Percentiles rank a stretch among this genome's conserved stretches.
Conservation (phyloP, 2,113 vertebrate species). For the Peromyscus leucopus region DNA sequence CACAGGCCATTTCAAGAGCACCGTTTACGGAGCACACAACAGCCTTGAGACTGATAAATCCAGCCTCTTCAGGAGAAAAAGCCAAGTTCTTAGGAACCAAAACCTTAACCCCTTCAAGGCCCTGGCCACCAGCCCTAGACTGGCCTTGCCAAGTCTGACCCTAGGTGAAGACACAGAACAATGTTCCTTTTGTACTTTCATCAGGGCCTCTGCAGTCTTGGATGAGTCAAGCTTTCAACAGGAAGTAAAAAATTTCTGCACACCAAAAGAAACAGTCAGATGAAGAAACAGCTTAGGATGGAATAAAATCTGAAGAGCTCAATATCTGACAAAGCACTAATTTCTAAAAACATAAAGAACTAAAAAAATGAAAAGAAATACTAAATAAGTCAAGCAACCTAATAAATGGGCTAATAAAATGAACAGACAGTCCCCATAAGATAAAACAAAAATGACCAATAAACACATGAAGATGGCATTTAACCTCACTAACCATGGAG, state of each 20-base stretch:
- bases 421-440: not conserved
- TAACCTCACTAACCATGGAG: too few relatives aligned
- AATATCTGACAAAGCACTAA: not conserved
- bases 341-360: not conserved
- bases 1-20: not conserved
- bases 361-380: not conserved
- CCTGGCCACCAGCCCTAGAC: not conserved
- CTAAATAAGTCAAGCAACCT: not conserved
- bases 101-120: not conserved
- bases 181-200: not conserved
- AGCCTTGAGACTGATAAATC: not conserved
- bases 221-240: not conserved
- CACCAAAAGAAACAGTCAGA: not conserved
- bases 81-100: not conserved
- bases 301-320: not conserved
- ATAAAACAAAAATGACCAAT: not conserved
- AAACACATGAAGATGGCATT: too few relatives aligned
- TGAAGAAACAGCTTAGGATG: not conserved
- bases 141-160: not conserved
- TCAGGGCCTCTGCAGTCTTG: not conserved
- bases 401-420: not conserved
- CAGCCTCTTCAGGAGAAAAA: too few relatives aligned
- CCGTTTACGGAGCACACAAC: not conserved
- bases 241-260: not conserved
- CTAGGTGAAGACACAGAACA: not conserved